Evolutionary conservation across 1,140 invertebrate genomes (phyloP).

Genomic region (Parapsyche elsis): DNA sequence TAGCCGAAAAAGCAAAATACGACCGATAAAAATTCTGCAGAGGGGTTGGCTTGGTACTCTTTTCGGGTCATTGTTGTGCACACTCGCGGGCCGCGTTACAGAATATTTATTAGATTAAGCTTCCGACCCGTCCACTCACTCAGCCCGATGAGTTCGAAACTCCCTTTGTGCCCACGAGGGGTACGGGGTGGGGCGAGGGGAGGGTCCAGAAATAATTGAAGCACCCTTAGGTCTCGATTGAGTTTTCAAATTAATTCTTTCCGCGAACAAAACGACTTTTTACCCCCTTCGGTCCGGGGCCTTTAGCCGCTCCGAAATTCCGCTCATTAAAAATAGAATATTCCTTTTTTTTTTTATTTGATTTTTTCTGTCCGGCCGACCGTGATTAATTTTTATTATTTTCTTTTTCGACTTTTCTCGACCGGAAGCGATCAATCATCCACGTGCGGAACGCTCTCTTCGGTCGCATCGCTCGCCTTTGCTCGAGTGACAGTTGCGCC

Average conservation of each 20-base stretch:
- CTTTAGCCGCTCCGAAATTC: conserved; percentile 15
- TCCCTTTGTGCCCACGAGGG: conserved; percentile 19
- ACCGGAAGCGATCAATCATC: conserved; percentile 25
- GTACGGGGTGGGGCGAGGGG: neutral
- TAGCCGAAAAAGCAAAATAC: neutral
- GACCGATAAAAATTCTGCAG: neutral
- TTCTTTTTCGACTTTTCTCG: conserved; percentile 10
- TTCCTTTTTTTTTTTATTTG: conserved; percentile 2
- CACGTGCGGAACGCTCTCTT: neutral
- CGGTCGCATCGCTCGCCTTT: too few species aligned
- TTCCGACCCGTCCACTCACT: conserved; percentile 6
- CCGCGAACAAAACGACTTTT: conserved; percentile 38
- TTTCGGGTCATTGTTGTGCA: conserved; percentile 35
- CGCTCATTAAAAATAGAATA: conserved; percentile 32
- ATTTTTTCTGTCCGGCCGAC: neutral
- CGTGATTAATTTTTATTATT: conserved; percentile 32
- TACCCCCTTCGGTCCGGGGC: conserved; percentile 18
- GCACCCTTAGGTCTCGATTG: conserved; percentile 37
- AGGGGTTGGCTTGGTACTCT: neutral
- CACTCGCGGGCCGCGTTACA: conserved; percentile 24
- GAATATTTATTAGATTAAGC: conserved; percentile 41
- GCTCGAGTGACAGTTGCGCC: neutral
- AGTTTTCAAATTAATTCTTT: conserved; percentile 42
- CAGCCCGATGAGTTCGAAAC: conserved; percentile 17
- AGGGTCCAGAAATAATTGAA: conserved; percentile 36